Conservation (phyloP, 1,140 invertebrate species). For the Parasteatoda tepidariorum region DNA sequence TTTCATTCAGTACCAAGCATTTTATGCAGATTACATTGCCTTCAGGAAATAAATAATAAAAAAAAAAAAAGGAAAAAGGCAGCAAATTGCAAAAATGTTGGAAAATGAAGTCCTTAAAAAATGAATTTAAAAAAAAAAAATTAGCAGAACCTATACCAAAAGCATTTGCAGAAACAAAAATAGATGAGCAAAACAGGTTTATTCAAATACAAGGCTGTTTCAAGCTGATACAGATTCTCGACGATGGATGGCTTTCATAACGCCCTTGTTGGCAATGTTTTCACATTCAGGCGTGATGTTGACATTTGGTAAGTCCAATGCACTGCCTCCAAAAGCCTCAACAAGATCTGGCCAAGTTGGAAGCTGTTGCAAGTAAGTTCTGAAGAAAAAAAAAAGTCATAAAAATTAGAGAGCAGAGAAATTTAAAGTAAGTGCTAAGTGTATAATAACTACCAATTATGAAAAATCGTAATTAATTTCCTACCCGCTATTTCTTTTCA, state of each 20-base stretch:
- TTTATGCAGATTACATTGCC: neutral
- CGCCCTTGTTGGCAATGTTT: neutral
- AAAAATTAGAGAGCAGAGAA: neutral
- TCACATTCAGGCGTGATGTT: conserved; percentile 19
- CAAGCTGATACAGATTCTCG: conserved; percentile 44
- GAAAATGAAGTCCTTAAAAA: neutral
- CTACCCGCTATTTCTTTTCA: neutral
- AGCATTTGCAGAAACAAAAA: too few species aligned
- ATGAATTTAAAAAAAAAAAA: neutral
- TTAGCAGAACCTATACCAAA: too few species aligned
- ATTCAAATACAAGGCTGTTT: neutral
- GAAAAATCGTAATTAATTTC: neutral
- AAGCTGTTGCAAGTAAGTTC: conserved; percentile 45
- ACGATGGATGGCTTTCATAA: conserved; percentile 17
- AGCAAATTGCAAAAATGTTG: neutral
- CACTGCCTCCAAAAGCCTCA: conserved; percentile 39
- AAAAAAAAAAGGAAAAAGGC: conserved; percentile 5
- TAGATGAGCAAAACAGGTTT: too few species aligned
- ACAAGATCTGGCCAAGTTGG: conserved; percentile 52
- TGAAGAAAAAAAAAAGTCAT: neutral
- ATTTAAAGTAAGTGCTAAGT: neutral
- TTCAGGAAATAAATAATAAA: neutral
- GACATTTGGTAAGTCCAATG: conserved; percentile 34
- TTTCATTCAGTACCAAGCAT: neutral
- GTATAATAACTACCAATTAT: neutral